Conservation (phyloP, 2,797 vertebrate genomes). For the Chiroxiphia lanceolata region DNA sequence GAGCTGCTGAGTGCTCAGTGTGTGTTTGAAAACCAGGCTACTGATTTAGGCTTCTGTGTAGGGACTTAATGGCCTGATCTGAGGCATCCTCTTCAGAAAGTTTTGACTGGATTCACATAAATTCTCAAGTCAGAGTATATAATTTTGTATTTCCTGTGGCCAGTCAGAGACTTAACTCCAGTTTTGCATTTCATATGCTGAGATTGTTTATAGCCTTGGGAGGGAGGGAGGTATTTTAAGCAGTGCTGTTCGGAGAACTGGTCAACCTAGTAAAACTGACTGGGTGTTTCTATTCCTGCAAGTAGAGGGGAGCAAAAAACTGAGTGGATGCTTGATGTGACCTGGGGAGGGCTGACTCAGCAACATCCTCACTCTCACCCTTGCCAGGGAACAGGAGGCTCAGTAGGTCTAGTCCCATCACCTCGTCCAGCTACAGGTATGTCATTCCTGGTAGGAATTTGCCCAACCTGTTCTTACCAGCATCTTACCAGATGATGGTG, state of each 20-base stretch:
- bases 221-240: background rate
- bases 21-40: conserved; percentile 41
- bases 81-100: conserved; percentile 24
- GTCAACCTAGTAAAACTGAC: background rate
- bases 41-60: background rate
- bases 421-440: rapidly evolving
- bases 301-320: background rate
- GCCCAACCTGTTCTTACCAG: background rate
- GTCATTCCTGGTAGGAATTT: background rate
- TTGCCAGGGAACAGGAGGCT: background rate
- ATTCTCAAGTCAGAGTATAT: background rate
- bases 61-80: conserved; percentile 39
- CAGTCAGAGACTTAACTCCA: background rate
- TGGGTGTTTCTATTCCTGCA: background rate
- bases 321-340: background rate
- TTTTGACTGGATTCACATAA: conserved; percentile 35
- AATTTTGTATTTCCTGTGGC: background rate
- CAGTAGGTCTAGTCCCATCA: background rate
- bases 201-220: background rate
- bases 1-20: conserved; percentile 25
- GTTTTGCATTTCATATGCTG: background rate
- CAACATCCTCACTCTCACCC: background rate
- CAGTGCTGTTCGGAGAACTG: background rate
- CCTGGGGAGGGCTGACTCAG: background rate
- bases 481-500: background rate